Percentiles rank a stretch among this genome's conserved stretches.
Conservation (phyloP, 1,140 invertebrate species). For the Nilaparvata lugens region DNA sequence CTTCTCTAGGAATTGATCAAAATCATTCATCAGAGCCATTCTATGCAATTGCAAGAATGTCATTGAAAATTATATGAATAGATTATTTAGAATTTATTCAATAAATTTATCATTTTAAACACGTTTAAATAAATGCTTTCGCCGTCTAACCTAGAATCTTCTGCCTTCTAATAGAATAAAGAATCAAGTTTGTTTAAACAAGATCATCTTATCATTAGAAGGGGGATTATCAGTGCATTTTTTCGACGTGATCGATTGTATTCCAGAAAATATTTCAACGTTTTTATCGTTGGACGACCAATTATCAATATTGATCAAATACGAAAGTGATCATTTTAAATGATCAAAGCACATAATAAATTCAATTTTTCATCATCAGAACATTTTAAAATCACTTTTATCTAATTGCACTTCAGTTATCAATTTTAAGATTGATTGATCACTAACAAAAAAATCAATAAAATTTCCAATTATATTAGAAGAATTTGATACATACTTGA, state of each 20-base stretch:
- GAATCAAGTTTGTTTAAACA: too few relatives aligned
- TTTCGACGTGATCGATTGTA: neutral
- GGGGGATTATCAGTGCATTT: too few relatives aligned
- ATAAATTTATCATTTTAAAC: too few relatives aligned
- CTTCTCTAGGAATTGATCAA: too few relatives aligned
- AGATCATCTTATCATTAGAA: too few relatives aligned
- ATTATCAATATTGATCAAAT: neutral
- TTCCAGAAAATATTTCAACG: neutral
- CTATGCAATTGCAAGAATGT: too few relatives aligned
- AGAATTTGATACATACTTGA: neutral
- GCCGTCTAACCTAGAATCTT: too few relatives aligned
- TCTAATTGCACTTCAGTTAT: constrained; percentile 2
- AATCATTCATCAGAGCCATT: too few relatives aligned
- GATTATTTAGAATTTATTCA: too few relatives aligned
- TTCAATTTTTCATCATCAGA: neutral
- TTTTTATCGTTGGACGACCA: neutral
- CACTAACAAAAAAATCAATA: neutral
- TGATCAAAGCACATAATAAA: neutral
- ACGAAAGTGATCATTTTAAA: neutral
- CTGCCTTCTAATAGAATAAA: too few relatives aligned
- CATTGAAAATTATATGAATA: too few relatives aligned
- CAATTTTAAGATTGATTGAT: neutral
- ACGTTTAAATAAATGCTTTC: too few relatives aligned
- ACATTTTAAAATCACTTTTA: neutral
- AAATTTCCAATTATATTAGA: neutral